Conservation (phyloP, 2,797 vertebrate genomes). For the Sebastes iracundus region DNA sequence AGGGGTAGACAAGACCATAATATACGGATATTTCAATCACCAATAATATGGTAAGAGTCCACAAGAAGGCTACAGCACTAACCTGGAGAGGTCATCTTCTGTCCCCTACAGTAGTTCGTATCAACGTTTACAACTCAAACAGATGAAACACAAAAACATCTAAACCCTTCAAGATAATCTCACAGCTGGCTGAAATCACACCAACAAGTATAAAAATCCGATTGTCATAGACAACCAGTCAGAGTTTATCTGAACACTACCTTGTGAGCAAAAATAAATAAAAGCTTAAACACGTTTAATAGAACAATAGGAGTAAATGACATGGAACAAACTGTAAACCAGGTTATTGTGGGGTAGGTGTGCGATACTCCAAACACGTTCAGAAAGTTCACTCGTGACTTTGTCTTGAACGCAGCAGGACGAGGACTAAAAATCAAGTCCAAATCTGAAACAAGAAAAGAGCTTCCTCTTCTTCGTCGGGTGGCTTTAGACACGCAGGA, state of each 20-base stretch:
- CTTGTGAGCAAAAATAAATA: conserved; percentile 76
- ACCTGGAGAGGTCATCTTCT: conserved; percentile 41
- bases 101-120: conserved; percentile 21
- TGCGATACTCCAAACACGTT: conserved; percentile 35
- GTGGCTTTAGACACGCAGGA: conserved; percentile 90
- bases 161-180: conserved; percentile 54
- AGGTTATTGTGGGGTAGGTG: conserved; percentile 51
- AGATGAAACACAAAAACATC: conserved; percentile 51
- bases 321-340: conserved; percentile 64
- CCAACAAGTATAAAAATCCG: conserved; percentile 42
- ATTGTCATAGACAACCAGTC: conserved; percentile 17
- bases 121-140: conserved; percentile 40
- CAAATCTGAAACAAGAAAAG: conserved; percentile 28
- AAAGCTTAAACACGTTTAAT: conserved; percentile 55
- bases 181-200: conserved; percentile 60
- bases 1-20: conserved; percentile 41
- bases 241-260: conserved; percentile 47
- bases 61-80: conserved; percentile 47
- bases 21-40: conserved; percentile 28
- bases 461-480: neutral
- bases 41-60: conserved; percentile 36
- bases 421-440: conserved; percentile 53
- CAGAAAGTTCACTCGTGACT: conserved; percentile 54
- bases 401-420: conserved; percentile 23
- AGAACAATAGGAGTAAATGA: conserved; percentile 35